Base-by-base conservation (phyloP, 2,797 vertebrate genomes). In the Semaprochilodus insignis region DNA sequence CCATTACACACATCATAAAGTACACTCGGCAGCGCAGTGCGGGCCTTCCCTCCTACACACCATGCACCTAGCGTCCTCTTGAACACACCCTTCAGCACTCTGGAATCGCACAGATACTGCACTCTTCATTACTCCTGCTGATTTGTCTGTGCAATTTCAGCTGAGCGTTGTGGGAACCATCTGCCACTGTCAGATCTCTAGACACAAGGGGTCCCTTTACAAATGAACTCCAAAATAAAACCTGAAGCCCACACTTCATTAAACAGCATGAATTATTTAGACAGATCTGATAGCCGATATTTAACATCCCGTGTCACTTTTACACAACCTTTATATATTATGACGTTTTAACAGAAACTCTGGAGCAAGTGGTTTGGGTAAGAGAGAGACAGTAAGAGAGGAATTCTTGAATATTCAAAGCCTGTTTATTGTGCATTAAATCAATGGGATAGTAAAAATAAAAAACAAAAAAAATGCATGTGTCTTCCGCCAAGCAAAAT, bases 81-180 rank as follows among this genome's bases (percentile, higher is more conserved):
- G n/a, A 65, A 67, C 65, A 21, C 65, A 11, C 65, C 65, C 65
- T 40, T 67, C 34, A 31, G 51, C 71, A 73, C 16, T 27, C 8
- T n/a, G 34, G 65, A 67, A 40, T 67, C 34, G 34, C 34, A 67
- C 65, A 40, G 65, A 67, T 67, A 27, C 65, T 13, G 62, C 76
- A 54, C 76, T 78, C 52, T 79, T 82, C 80, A 84, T 78, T 83
- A 78, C 63, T 62, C 48, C 57, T 78, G 60, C 77, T 82, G 76
- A 74, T 79, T 79, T 82, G 74, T 74, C 75, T 81, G 44, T 76
- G 54, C 78, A 78, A 82, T 85, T 82, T 85, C 76, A 82, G 55
- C 71, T 19, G 31, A 75, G 79, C 65, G 23, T 77, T 71, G 31
- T 63, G 71, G 69, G 71, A 83, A 81, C 75, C 36, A 72, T 76